A percentile compares a stretch with the other conserved stretches of the same genome.
These are phyloP conservation scores for Nannoperca australis DNA, from an alignment of 2,797 vertebrate species.

Conservation along the genomic window DNA sequence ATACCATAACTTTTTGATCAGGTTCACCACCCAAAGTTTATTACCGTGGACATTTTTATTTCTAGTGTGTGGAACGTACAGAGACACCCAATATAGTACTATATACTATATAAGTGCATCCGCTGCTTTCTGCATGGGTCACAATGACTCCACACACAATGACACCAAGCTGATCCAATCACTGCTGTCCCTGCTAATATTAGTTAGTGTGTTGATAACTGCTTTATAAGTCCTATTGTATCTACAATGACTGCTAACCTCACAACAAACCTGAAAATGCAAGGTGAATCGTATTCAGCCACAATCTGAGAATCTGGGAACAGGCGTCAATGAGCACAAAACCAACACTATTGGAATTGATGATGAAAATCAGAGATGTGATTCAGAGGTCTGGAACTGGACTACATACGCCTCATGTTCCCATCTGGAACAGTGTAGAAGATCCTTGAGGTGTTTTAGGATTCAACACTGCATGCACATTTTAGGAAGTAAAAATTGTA, in stretches of 20 bases:
- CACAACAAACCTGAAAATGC: neutral
- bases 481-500: neutral
- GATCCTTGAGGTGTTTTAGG: slow-evolving; percentile 7
- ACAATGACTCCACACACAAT: neutral
- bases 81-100: neutral
- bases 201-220: neutral
- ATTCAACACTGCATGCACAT: slow-evolving; percentile 2
- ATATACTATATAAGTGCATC: neutral
- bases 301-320: neutral
- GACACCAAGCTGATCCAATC: neutral
- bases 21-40: neutral
- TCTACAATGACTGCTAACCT: neutral
- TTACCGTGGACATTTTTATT: neutral
- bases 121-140: neutral
- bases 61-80: neutral
- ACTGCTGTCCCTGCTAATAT: neutral
- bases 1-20: no score
- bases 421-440: slow-evolving; percentile 25
- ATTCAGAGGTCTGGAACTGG: slow-evolving; percentile 36
- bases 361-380: neutral
- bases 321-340: neutral
- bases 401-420: neutral
- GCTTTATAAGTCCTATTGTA: neutral
- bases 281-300: neutral
- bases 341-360: slow-evolving; percentile 1